Conservation (phyloP, 1,140 invertebrate genomes). For the Bombus fervidus region DNA sequence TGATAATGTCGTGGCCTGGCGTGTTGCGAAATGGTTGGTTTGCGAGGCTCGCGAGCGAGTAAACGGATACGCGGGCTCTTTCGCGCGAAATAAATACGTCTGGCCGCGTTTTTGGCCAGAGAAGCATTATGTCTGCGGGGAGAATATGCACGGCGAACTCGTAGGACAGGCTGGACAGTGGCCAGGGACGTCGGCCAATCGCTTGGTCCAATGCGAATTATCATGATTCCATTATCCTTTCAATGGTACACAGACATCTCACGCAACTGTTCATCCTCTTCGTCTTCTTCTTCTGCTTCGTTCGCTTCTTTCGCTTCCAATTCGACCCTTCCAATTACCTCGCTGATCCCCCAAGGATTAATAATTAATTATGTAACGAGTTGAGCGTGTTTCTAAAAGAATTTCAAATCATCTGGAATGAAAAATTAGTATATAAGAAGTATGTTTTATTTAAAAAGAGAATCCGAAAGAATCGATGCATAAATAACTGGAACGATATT, state of each 20-base stretch:
- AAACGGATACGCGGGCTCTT: constrained; percentile 62
- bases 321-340: background rate
- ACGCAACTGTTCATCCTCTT: background rate
- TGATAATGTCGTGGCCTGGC: constrained; percentile 9
- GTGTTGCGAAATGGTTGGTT: constrained; percentile 55
- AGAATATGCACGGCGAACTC: constrained; percentile 40
- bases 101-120: constrained; percentile 69
- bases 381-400: too few relatives aligned
- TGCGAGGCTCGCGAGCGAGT: constrained; percentile 48
- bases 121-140: constrained; percentile 67
- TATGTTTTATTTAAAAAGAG: too few relatives aligned
- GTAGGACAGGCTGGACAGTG: constrained; percentile 67
- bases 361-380: background rate
- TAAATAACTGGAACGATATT: too few relatives aligned
- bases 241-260: constrained; percentile 46
- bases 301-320: too few relatives aligned
- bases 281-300: background rate
- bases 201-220: constrained; percentile 57
- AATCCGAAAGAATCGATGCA: too few relatives aligned
- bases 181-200: constrained; percentile 75
- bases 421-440: too few relatives aligned
- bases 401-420: too few relatives aligned
- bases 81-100: constrained; percentile 75
- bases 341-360: background rate
- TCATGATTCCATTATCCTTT: constrained; percentile 72